Evolutionary conservation across 1,140 invertebrate species (phyloP).

Genomic region (Oryzaephilus surinamensis): DNA sequence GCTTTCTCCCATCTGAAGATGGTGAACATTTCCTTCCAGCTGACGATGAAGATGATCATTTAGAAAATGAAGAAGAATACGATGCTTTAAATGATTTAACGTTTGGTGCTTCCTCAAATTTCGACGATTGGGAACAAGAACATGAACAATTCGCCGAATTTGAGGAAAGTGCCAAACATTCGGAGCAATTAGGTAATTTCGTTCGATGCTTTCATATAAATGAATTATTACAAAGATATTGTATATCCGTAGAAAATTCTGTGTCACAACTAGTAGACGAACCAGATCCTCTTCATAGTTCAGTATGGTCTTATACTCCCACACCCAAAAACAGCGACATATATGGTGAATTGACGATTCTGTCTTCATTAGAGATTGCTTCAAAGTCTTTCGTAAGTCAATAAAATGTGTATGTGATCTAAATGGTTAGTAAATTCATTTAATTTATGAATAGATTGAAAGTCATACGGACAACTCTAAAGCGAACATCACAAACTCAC

Average conservation of each 20-base stretch:
- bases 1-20: too few relatives aligned
- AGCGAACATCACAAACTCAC: too few relatives aligned
- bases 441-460: conserved; percentile 8
- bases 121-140: conserved; percentile 63
- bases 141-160: conserved; percentile 56
- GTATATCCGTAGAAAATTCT: too few relatives aligned
- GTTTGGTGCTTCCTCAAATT: conserved; percentile 53
- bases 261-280: conserved; percentile 1
- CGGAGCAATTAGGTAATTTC: conserved; percentile 31
- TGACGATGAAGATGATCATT: conserved; percentile 49
- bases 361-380: conserved; percentile 21
- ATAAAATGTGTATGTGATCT: too few relatives aligned
- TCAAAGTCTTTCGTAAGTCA: conserved; percentile 25
- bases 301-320: conserved; percentile 27
- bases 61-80: conserved; percentile 67
- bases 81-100: conserved; percentile 86
- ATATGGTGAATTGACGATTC: conserved; percentile 13
- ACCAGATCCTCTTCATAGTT: too few relatives aligned
- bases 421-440: too few relatives aligned
- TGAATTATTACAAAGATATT: not conserved
- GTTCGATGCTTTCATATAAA: not conserved
- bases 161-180: conserved; percentile 40
- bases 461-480: conserved; percentile 7
- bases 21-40: conserved; percentile 27
- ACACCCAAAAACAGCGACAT: conserved; percentile 24